phyloP scores from a whole-genome alignment of 2,113 vertebrate species.

The Ageneiosus marmoratus region DNA sequence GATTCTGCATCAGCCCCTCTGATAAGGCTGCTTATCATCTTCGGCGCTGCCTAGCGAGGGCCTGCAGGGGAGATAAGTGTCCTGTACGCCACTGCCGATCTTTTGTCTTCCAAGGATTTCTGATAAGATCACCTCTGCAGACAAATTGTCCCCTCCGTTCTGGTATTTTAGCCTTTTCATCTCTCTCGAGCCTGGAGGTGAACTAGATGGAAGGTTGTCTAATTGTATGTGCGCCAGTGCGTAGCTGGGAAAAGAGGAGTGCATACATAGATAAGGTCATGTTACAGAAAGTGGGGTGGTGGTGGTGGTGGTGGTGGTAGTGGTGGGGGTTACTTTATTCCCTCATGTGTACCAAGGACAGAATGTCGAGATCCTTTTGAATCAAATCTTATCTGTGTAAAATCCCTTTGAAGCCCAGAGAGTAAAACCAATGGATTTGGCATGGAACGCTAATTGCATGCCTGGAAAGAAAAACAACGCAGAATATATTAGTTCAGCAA shows the following conservation, averaged over 20 bases:
- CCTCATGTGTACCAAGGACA: slow-evolving; percentile 37
- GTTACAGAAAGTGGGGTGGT: slow-evolving; percentile 8
- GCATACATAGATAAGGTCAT: slow-evolving; percentile 56
- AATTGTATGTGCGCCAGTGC: slow-evolving; percentile 50
- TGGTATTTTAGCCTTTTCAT: slow-evolving; percentile 46
- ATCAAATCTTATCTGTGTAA: slow-evolving; percentile 39
- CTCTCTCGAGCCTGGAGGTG: slow-evolving; percentile 39
- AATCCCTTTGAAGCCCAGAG: slow-evolving; percentile 32
- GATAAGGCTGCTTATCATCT: slow-evolving; percentile 65
- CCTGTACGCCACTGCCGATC: slow-evolving; percentile 64
- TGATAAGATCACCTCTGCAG: slow-evolving; percentile 68
- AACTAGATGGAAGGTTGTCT: slow-evolving; percentile 55
- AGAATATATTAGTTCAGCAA: slow-evolving; percentile 3
- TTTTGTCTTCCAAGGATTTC: slow-evolving; percentile 62
- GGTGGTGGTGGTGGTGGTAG: background rate
- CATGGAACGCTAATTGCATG: slow-evolving; percentile 36
- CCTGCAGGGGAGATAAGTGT: slow-evolving; percentile 67
- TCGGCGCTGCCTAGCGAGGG: slow-evolving; percentile 57
- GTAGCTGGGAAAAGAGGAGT: slow-evolving; percentile 48
- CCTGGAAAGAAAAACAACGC: slow-evolving; percentile 19
- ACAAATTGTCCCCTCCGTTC: slow-evolving; percentile 55
- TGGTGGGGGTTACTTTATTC: slow-evolving; percentile 38
- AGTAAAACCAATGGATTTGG: slow-evolving; percentile 38
- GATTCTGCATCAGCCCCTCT: slow-evolving; percentile 54
- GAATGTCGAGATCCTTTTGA: slow-evolving; percentile 45